These are phyloP conservation scores for Physeter macrocephalus DNA, from an alignment of 2,113 vertebrate species.

Conservation along the genomic window DNA sequence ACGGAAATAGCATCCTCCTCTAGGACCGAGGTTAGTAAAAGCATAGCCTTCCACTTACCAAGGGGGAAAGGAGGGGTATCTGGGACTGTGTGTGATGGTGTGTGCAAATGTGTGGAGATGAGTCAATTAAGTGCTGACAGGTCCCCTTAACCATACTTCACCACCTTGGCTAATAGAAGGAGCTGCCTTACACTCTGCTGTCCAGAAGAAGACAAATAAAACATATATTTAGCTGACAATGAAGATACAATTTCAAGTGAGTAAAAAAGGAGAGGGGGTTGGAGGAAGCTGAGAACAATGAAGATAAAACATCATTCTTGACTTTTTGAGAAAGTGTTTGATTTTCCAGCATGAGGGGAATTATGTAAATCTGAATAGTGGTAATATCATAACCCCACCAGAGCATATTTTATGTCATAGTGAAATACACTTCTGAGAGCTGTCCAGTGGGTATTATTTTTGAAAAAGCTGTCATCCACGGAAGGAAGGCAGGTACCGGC, in stretches of 20 bases:
- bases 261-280: neutral
- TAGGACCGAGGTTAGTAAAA: neutral
- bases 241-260: neutral
- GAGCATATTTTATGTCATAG: neutral
- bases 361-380: neutral
- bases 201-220: neutral
- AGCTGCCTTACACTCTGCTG: neutral
- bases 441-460: neutral
- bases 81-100: fast-evolving
- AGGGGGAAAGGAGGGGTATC: neutral
- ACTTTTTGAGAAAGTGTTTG: neutral
- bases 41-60: neutral
- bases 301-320: neutral
- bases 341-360: neutral
- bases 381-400: neutral
- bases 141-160: neutral
- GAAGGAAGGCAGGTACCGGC: slow-evolving; percentile 1
- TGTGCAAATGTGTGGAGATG: fast-evolving
- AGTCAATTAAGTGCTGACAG: neutral
- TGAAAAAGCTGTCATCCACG: slow-evolving; percentile 27
- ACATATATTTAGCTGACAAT: neutral
- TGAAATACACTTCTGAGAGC: neutral
- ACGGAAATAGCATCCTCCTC: neutral
- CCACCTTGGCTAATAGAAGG: neutral
- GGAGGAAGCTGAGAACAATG: neutral